These are phyloP conservation scores for Phoxinus dragarum DNA, from an alignment of 2,797 vertebrate species.

Conservation along the genomic window DNA sequence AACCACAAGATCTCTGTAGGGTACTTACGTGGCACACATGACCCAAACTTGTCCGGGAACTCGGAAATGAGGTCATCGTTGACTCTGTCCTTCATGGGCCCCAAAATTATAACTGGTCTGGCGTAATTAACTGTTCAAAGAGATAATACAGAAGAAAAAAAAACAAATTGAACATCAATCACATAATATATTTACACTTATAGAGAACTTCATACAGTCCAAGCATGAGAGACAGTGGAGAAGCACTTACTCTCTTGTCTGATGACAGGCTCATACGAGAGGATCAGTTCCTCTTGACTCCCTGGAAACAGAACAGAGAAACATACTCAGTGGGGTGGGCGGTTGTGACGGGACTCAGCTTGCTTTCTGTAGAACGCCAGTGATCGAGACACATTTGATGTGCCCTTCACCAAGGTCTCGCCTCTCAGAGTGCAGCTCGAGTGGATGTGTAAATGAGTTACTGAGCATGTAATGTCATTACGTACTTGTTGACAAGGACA, in stretches of 20 bases:
- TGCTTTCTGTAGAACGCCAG: not conserved
- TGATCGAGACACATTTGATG: not conserved
- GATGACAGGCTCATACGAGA: slow-evolving; percentile 95
- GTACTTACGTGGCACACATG: slow-evolving; percentile 97
- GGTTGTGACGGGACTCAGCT: slow-evolving; percentile 13
- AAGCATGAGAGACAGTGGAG: not conserved
- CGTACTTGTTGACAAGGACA: slow-evolving; percentile 33
- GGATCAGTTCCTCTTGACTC: slow-evolving; percentile 93
- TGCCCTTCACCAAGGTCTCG: slow-evolving; percentile 35
- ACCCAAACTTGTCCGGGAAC: slow-evolving; percentile 98
- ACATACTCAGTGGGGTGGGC: slow-evolving; percentile 45
- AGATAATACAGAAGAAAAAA: not conserved
- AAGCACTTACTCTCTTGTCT: slow-evolving; percentile 93
- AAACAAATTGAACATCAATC: not conserved
- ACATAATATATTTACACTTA: slow-evolving; percentile 6
- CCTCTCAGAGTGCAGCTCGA: slow-evolving; percentile 32
- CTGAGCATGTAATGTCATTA: slow-evolving; percentile 44
- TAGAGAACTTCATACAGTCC: not conserved
- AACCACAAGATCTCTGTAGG: not conserved
- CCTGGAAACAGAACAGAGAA: slow-evolving; percentile 81
- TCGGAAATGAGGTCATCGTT: slow-evolving; percentile 98
- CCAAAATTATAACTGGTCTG: slow-evolving; percentile 94
- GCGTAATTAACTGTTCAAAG: slow-evolving; percentile 88
- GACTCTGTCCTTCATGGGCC: slow-evolving; percentile 97
- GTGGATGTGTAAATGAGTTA: slow-evolving; percentile 52